Evolutionary conservation across 2,888 invertebrate genomes (phyloP), one percentile per base, ranked within the genome.

Genomic region (Zootermopsis nevadensis): DNA sequence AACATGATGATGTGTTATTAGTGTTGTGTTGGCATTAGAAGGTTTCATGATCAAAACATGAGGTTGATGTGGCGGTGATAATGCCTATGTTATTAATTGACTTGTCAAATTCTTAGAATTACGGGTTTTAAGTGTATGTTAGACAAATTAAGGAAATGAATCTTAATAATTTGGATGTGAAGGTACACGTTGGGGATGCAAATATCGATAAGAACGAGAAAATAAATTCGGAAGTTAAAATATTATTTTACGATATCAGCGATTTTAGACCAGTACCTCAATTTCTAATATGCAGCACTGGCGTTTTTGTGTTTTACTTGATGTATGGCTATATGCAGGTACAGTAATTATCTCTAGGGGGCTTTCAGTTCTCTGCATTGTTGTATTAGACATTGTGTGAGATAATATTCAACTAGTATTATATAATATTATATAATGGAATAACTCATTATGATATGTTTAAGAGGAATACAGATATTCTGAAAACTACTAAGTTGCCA

Each of bases 321-420:
- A 91, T 97, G 0, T 98, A 98, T 91, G 98, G 98, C 81, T 98
- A 97, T 90, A 92, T 96, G 88, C 93, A 96, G 88, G 91, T 48
- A 48, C 15, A 48, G 15, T 60, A 60, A 60, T 7, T 27, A 60
- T 60, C n/a, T 27, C 10, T 60, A 27, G n/a, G 1, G 60, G 2
- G 8, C n/a, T 60, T 60, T 48, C 19, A 19, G 19, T 19, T 48
- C 19, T 79, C 48, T 66, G 12, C 10, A 10, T n/a, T n/a, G n/a
- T n/a, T n/a, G n/a, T n/a, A n/a, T n/a, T 42, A 42, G 15, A 42
- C 15, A 42, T 12, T 12, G 15, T 42, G 12, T 42, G 42, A 42
- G 42, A 7, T 1, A 42, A 8, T 8, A 38, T 12, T 42, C 3
- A 12, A 30, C 33, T 15, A 48, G 42, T 80, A 27, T 82, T 69